Conservation (phyloP, 2,113 vertebrate species). For the Brevimyrus niger region DNA sequence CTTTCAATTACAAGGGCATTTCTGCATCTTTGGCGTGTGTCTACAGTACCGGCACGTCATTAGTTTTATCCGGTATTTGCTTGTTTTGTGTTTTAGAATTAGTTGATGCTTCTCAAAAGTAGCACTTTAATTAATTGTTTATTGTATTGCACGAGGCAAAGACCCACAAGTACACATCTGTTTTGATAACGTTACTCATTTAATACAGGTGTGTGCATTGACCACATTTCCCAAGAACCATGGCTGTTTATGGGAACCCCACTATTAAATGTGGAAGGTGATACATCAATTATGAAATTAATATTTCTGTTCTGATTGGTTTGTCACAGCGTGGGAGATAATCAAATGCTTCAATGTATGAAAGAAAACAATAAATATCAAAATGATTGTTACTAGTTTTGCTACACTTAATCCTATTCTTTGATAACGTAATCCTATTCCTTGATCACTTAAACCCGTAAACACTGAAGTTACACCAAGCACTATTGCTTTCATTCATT, state of each 20-base stretch:
- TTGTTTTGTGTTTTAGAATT: neutral
- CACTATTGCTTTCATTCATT: neutral
- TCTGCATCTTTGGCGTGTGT: neutral
- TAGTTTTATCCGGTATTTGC: neutral
- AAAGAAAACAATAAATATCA: neutral
- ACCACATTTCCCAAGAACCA: neutral
- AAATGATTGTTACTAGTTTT: neutral
- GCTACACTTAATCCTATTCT: neutral
- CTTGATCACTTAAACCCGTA: too few species aligned
- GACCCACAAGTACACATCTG: neutral
- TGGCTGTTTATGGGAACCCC: neutral
- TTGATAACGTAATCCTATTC: neutral
- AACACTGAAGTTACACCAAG: neutral
- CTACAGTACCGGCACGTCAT: neutral
- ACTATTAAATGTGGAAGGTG: neutral
- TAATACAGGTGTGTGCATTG: neutral
- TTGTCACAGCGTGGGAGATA: neutral
- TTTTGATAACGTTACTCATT: neutral
- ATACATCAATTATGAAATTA: neutral
- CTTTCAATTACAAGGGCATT: neutral
- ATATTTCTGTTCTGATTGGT: neutral
- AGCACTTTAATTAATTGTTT: neutral
- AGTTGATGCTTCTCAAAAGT: neutral
- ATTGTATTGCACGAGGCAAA: neutral
- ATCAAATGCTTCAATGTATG: neutral